phyloP scores from a whole-genome alignment of 2,113 vertebrate genomes.

The Peucedramus taeniatus region DNA sequence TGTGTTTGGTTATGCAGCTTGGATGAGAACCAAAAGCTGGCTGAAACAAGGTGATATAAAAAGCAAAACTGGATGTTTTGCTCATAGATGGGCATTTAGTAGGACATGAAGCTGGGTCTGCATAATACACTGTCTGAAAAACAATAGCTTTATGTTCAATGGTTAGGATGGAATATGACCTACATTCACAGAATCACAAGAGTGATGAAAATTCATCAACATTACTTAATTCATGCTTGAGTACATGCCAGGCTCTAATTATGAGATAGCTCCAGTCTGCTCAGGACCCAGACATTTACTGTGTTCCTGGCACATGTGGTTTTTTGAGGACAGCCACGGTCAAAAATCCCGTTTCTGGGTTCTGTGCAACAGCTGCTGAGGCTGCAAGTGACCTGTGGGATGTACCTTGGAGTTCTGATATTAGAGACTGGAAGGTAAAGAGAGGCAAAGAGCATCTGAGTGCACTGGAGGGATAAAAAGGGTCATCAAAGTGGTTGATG shows the following conservation, averaged over 20 bases:
- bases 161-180: neutral
- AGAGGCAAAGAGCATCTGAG: neutral
- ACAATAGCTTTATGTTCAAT: neutral
- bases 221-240: slow-evolving; percentile 8
- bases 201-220: slow-evolving; percentile 27
- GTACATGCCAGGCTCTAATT: neutral
- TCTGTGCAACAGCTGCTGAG: neutral
- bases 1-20: neutral
- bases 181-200: neutral
- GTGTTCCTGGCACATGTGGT: neutral
- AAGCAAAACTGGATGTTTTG: neutral
- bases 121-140: neutral
- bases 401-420: neutral
- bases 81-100: neutral
- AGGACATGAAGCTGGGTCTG: neutral
- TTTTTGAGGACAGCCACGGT: neutral
- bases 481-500: neutral
- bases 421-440: neutral
- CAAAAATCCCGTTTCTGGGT: neutral
- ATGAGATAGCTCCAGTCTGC: neutral
- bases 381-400: neutral
- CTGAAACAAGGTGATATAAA: neutral
- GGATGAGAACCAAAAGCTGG: neutral
- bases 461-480: neutral
- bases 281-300: neutral